phyloP scores from a whole-genome alignment of 2,113 vertebrate species.

The Sitta europaea region DNA sequence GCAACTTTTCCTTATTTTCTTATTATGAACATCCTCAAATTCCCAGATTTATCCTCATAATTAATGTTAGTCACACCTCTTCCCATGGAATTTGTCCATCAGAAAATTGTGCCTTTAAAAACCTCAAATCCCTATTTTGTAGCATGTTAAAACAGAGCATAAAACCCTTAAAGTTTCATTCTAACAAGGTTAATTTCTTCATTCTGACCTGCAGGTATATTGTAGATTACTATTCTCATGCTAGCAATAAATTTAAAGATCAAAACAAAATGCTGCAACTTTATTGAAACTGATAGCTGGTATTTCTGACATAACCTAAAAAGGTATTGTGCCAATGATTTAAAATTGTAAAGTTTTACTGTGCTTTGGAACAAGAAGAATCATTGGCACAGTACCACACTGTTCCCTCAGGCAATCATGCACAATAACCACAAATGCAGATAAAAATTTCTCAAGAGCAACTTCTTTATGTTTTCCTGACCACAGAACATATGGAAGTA shows the following conservation, averaged over 20 bases:
- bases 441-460: conserved; percentile 29
- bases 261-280: conserved; percentile 10
- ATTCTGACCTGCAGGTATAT: conserved; percentile 8
- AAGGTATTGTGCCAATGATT: not conserved
- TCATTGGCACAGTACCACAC: not conserved
- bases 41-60: not conserved
- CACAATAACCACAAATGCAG: conserved; percentile 11
- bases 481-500: not conserved
- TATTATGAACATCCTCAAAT: not conserved
- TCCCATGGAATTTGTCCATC: not conserved
- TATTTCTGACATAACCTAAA: conserved; percentile 32
- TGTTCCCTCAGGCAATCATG: conserved; percentile 3
- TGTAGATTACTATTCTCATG: not conserved
- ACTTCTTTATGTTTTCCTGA: not conserved
- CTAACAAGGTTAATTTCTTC: not conserved
- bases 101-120: not conserved
- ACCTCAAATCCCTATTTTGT: not conserved
- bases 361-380: not conserved
- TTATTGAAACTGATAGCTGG: conserved; percentile 1
- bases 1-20: not conserved
- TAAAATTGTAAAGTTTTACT: conserved; percentile 20
- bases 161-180: not conserved
- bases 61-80: not conserved
- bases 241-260: conserved; percentile 32
- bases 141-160: not conserved